Base-by-base conservation (phyloP, 2,797 vertebrate genomes). In the Vireo griseus region DNA sequence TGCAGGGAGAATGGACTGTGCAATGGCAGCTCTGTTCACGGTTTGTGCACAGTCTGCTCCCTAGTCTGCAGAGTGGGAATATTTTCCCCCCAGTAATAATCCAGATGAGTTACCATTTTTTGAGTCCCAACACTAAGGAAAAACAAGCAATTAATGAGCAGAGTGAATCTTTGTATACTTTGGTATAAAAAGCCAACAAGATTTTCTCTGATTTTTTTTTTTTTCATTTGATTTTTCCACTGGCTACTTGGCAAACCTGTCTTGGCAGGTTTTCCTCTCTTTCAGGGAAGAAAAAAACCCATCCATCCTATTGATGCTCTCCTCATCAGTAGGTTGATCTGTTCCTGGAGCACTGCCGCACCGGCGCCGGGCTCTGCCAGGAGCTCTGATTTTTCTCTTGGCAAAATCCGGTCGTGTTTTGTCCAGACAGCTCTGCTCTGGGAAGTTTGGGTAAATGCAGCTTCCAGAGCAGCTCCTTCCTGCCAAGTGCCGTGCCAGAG, bases 351-450 rank as follows among this genome's bases (percentile, higher is more conserved):
- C 0, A 0, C 47, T 37, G 94, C 90, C 17, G 8, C 12, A 1
- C 88, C 68, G 72, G 89, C 40, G 6, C 16, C 1, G 10, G 68
- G 74, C 78, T 77, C 52, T 88, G 92, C 94, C 92, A 95, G 85
- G 28, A 37, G 16, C 76, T 61, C 73, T 57, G 69, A 71, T 83
- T 94, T 74, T 87, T 62, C 66, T 89, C 68, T 76, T 96, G 95
- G 96, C 94, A 96, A 89, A 90, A 88, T 48, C 26, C 1, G 10
- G 45, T 26, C 4, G 2, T 94, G 91, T 96, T 96, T 91, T 95
- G 95, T 94, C 96, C 96, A 91, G 94, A 92, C 91, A 96, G 89
- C 81, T 92, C 93, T 78, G 82, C 90, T 88, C 45, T 72, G 94
- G 82, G 95, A 94, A 95, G 93, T 78, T 86, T 78, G 85, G 94